Conservation (phyloP, 1,140 invertebrate species). For the Saccostrea echinata region DNA sequence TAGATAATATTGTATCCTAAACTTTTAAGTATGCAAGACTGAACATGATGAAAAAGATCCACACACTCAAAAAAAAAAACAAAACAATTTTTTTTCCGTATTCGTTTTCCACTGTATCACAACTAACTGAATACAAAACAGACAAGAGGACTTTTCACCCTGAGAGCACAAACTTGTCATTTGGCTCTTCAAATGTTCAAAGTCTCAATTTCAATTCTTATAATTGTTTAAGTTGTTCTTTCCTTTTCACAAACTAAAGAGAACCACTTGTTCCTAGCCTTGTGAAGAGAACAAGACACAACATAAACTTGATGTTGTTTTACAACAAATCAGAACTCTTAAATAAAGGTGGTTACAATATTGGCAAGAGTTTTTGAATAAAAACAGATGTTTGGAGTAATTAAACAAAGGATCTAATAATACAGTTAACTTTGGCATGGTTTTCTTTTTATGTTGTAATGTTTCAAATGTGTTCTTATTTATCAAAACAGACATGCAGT, state of each 20-base stretch:
- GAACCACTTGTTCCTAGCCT: constrained; percentile 10
- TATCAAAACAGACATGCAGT: constrained; percentile 10
- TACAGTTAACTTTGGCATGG: background rate
- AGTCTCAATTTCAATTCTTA: background rate
- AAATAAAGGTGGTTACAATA: background rate
- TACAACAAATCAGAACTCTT: background rate
- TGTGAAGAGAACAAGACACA: background rate
- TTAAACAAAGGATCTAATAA: constrained; percentile 1
- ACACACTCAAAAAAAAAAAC: background rate
- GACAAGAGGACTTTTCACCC: background rate
- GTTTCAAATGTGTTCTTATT: constrained; percentile 11
- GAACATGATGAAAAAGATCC: background rate
- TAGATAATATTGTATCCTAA: background rate
- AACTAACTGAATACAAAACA: background rate
- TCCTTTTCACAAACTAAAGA: background rate
- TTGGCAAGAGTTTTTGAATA: constrained; percentile 15
- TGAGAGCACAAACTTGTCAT: background rate
- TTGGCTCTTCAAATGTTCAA: background rate
- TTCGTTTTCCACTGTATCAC: background rate
- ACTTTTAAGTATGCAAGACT: background rate
- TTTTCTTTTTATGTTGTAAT: constrained; percentile 16
- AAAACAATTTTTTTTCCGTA: background rate
- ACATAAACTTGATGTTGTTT: background rate
- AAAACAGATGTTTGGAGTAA: constrained; percentile 25
- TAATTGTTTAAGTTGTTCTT: constrained; percentile 13